A percentile compares a stretch with the other conserved stretches of the same genome.
phyloP scores from a whole-genome alignment of 2,113 vertebrate genomes.

The Eolophus roseicapilla region DNA sequence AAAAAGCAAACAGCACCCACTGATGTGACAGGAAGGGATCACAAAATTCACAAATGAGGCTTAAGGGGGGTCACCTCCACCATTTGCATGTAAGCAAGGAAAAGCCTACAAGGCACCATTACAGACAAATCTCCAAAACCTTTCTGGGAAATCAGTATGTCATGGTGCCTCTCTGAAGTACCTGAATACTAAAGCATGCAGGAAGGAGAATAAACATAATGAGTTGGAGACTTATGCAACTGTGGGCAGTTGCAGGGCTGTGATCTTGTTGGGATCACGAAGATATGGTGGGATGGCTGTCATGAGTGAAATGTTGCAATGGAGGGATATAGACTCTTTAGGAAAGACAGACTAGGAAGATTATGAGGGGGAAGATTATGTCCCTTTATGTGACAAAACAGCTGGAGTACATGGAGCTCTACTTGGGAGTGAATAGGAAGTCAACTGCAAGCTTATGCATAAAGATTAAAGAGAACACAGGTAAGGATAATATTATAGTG shows the following conservation, averaged over 20 bases:
- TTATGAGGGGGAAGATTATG: background rate
- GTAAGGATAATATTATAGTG: background rate
- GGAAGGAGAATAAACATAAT: background rate
- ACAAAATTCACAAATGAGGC: background rate
- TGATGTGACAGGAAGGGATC: background rate
- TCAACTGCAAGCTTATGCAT: background rate
- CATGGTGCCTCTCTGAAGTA: background rate
- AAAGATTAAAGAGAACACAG: background rate
- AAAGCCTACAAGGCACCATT: background rate
- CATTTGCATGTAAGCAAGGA: background rate
- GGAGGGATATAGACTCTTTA: background rate
- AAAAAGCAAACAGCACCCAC: background rate
- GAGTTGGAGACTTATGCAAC: background rate
- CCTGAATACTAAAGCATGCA: background rate
- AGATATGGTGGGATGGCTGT: background rate
- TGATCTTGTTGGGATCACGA: background rate
- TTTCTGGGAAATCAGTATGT: background rate
- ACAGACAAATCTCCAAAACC: background rate
- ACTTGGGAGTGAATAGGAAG: background rate
- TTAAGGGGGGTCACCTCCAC: fast-evolving
- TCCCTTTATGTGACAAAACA: background rate
- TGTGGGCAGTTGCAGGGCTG: background rate
- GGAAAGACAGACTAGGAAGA: background rate
- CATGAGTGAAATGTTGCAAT: background rate
- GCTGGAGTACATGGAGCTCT: background rate